Percentiles rank a stretch among this genome's conserved stretches.
phyloP scores from a whole-genome alignment of 1,140 invertebrate genomes.

The Hesperophylax magnus region DNA sequence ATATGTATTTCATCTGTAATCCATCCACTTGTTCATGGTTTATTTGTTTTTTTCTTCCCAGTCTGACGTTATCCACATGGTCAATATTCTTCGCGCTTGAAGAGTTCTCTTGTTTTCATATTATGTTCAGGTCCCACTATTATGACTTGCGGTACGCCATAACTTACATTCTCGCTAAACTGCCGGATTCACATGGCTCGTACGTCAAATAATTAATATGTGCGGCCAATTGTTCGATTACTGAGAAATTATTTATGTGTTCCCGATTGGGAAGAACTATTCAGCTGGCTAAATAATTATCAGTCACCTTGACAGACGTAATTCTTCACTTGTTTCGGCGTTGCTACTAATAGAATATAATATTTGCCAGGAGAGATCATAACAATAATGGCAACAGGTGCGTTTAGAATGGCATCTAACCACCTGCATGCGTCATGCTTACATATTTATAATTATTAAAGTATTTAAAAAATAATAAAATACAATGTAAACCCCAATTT shows the following conservation, averaged over 20 bases:
- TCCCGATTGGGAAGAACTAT: background rate
- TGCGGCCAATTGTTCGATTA: slow-evolving; percentile 16
- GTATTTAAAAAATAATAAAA: no score
- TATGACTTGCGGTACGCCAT: background rate
- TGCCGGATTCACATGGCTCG: slow-evolving; percentile 6
- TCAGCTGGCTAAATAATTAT: background rate
- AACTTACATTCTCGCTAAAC: background rate
- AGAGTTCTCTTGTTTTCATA: slow-evolving; percentile 11
- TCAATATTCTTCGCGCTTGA: background rate
- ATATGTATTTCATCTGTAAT: no score
- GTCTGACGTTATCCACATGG: background rate
- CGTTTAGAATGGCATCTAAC: no score
- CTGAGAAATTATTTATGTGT: slow-evolving; percentile 20
- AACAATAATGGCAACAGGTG: no score
- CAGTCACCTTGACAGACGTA: background rate
- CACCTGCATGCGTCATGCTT: no score
- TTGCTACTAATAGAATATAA: background rate
- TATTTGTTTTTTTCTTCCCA: no score
- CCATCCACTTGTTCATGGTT: no score
- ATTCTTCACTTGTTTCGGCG: background rate
- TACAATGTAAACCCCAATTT: no score
- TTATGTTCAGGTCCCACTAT: background rate
- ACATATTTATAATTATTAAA: no score
- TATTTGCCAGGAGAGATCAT: no score
- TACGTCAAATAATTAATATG: slow-evolving; percentile 1